Evolutionary conservation across 92 coral and sea anemone genomes (phyloP).

Genomic region (Phenganax subtilis): DNA sequence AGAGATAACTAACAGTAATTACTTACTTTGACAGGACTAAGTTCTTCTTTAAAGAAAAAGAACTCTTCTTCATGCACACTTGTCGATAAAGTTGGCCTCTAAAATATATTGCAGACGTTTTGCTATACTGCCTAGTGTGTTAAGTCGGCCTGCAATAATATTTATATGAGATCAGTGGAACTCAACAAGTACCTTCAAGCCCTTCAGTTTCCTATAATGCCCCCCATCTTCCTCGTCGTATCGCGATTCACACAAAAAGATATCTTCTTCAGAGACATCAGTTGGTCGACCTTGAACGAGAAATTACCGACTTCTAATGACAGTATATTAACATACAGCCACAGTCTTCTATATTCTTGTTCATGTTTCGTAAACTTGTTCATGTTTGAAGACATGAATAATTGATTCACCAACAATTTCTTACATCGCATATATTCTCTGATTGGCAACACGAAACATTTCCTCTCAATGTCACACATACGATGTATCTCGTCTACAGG

Average conservation of each 20-base stretch:
- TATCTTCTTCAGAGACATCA: conserved; percentile 87
- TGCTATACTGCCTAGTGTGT: background rate
- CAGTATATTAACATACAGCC: too few relatives aligned
- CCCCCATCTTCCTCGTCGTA: conserved; percentile 94
- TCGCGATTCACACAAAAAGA: conserved; percentile 85
- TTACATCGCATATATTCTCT: conserved; percentile 92
- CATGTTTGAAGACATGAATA: too few relatives aligned
- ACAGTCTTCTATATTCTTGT: too few relatives aligned
- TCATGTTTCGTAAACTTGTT: too few relatives aligned
- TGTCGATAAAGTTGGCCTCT: conserved; percentile 82
- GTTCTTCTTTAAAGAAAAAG: conserved; percentile 84
- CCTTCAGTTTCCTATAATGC: conserved; percentile 94
- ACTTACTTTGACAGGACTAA: conserved; percentile 70
- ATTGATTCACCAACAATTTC: conserved; percentile 12
- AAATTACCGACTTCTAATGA: background rate
- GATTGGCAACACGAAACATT: conserved; percentile 87
- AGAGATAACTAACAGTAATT: background rate
- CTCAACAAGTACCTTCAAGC: conserved; percentile 67
- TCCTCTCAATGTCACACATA: conserved; percentile 61
- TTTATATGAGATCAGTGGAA: background rate
- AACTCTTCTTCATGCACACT: conserved; percentile 88
- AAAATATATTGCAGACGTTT: conserved; percentile 5
- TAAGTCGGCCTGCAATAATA: background rate
- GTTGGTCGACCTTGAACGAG: conserved; percentile 82
- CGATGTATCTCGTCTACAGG: conserved; percentile 75